These are phyloP conservation scores for Gryon sp. DNA, from an alignment of 1,140 invertebrate species.

Conservation along the genomic window DNA sequence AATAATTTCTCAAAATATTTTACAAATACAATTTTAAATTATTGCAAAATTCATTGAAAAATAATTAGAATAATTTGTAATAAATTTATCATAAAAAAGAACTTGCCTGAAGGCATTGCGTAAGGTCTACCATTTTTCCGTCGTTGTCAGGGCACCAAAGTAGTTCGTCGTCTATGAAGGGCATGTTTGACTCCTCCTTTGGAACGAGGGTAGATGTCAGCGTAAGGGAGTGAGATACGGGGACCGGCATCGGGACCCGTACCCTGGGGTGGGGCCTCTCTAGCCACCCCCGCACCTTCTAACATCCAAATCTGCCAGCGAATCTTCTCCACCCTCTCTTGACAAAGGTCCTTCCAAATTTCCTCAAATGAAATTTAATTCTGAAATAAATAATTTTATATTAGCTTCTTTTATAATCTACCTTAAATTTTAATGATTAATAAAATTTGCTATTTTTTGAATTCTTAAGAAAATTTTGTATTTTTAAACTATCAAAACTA, in stretches of 20 bases:
- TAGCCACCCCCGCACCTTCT: constrained; percentile 78
- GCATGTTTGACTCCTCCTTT: constrained; percentile 85
- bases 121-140: constrained; percentile 93
- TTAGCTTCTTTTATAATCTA: not conserved
- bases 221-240: constrained; percentile 77
- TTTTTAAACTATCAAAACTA: too few species aligned
- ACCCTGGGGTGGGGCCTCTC: constrained; percentile 78
- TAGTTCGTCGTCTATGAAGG: constrained; percentile 95
- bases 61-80: too few species aligned
- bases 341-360: constrained; percentile 12
- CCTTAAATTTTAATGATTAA: too few species aligned
- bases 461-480: too few species aligned
- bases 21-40: too few species aligned
- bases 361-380: constrained; percentile 10
- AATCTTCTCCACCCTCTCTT: constrained; percentile 56
- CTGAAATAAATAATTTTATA: constrained; percentile 31
- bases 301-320: constrained; percentile 77
- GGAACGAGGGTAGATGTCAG: constrained; percentile 77
- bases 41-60: too few species aligned
- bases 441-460: too few species aligned
- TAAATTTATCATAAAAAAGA: too few species aligned
- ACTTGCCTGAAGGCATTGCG: constrained; percentile 90
- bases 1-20: too few species aligned
- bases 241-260: constrained; percentile 79
- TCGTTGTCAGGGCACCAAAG: constrained; percentile 95